Evolutionary conservation across 2,113 vertebrate genomes (phyloP), one percentile per base, ranked within the genome.

Genomic region (Atlantisia rogersi): DNA sequence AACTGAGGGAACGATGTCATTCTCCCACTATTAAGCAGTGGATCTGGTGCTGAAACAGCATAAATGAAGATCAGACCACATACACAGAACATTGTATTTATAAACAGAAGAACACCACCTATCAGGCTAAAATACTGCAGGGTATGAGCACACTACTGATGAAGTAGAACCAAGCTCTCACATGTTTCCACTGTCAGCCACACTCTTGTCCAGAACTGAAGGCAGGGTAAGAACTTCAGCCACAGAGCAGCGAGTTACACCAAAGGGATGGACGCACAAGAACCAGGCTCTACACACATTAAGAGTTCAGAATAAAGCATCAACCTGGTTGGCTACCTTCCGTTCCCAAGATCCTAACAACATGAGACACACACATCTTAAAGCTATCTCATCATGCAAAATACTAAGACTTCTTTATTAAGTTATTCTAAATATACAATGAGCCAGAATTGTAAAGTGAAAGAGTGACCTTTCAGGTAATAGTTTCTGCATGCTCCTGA

Each of bases 321-420:
- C 15, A 76, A 13, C 26, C 44, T 1, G 42, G 20, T 28, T 40
- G 55, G 24, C 80, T 58, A 13, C 37, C 53, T 29, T 48, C 6
- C 35, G 62, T 82, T 85, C 50, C 53, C 39, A 40, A 50, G 24
- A 53, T 35, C 48, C 26, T 44, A 53, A 5, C 20, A 74, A 53
- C 15, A 28, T n/a, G 21, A 88, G 20, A 81, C 40, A 91, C 35
- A 95, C 88, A 85, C 64, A 32, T 78, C 56, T 35, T 58, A 55
- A 85, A 89, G 74, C 46, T 21, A 13, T 62, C 18, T 82, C 71
- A 55, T 75, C 95, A 97, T 97, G 96, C 96, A 97, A 95, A 97
- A 94, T 82, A 95, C 55, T 84, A 94, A n/a, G 48, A 11, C 97
- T 97, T 97, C 96, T 96, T 97, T 90, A 53, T 71, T 92, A 95